Evolutionary conservation across 2,888 invertebrate species (phyloP), one percentile per base, ranked within the genome.

Genomic region (Lasioglossum villosulum): DNA sequence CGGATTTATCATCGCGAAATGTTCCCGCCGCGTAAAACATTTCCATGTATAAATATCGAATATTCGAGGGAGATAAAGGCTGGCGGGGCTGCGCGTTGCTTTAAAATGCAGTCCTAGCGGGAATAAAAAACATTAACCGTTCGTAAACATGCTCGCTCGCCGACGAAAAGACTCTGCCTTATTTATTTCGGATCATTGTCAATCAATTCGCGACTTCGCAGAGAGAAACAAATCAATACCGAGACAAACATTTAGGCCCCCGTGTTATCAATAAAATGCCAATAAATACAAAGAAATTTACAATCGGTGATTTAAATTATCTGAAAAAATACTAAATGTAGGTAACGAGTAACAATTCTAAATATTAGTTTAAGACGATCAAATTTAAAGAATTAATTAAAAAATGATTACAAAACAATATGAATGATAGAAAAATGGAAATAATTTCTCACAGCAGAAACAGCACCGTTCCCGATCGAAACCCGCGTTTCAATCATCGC

Each of bases 41-140:
- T 83, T 30, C 34, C 45, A 59, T 45, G 59, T 71, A 74, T 56
- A 73, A 79, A 83, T 74, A 79, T 78, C 73, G 75, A 80, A 86
- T 86, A 72, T 84, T 68, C 68, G 48, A 77, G 71, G 56, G n/a
- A 76, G 56, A 73, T 73, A 74, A 79, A 70, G 39, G 76, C 23
- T 10, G 52, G 75, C 34, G 34, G 48, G 23, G 76, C 16, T 2
- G 52, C 23, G 52, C 23, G 10, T 52, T 52, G 52, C 52, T 52
- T 52, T 52, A n/a, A 52, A 52, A 52, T 52, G 52, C 52, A 10
- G 52, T 52, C 52, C 52, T 52, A 52, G 52, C 52, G 23, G 3
- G 10, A n/a, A n/a, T 52, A 52, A 52, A 52, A 52, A 52, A n/a
- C 0, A 52, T 10, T 0, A 52, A 23, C n/a, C 10, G 52, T 52